These are phyloP conservation scores for Pristionchus japonicus DNA, from an alignment of 2,888 invertebrate species.

Conservation along the genomic window DNA sequence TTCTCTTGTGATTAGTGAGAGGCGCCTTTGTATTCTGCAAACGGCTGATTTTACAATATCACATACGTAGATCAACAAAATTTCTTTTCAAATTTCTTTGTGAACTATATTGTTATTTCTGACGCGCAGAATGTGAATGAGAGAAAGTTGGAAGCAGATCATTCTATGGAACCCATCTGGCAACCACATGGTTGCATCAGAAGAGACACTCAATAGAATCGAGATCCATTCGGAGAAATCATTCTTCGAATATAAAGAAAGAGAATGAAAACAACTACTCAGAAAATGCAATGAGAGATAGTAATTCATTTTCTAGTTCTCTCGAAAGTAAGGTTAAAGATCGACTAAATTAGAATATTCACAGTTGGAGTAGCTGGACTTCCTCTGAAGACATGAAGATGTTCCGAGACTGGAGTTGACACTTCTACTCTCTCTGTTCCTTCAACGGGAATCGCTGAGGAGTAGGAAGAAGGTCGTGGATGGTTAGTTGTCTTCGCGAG, in stretches of 20 bases:
- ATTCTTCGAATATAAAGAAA: background rate
- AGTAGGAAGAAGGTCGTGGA: background rate
- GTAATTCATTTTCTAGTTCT: too few species aligned
- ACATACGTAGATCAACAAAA: too few species aligned
- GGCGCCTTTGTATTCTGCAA: slow-evolving; percentile 12
- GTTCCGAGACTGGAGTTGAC: slow-evolving; percentile 5
- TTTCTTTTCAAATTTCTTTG: background rate
- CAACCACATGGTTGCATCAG: background rate
- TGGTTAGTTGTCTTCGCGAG: background rate
- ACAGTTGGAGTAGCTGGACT: slow-evolving; percentile 33
- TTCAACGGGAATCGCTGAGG: slow-evolving; percentile 32
- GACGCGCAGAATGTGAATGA: too few species aligned
- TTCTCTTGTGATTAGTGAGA: background rate
- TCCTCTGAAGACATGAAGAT: slow-evolving; percentile 29
- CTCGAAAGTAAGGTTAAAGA: background rate
- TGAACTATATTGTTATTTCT: background rate
- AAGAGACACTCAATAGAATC: background rate
- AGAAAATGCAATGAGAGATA: too few species aligned
- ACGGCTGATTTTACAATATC: too few species aligned
- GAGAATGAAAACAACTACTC: too few species aligned
- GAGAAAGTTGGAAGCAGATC: background rate
- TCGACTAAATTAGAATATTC: too few species aligned
- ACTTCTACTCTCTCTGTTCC: slow-evolving; percentile 19
- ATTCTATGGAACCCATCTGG: background rate
- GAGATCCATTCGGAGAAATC: background rate